Conservation (phyloP, 2,888 invertebrate species). For the Seira musarum region DNA sequence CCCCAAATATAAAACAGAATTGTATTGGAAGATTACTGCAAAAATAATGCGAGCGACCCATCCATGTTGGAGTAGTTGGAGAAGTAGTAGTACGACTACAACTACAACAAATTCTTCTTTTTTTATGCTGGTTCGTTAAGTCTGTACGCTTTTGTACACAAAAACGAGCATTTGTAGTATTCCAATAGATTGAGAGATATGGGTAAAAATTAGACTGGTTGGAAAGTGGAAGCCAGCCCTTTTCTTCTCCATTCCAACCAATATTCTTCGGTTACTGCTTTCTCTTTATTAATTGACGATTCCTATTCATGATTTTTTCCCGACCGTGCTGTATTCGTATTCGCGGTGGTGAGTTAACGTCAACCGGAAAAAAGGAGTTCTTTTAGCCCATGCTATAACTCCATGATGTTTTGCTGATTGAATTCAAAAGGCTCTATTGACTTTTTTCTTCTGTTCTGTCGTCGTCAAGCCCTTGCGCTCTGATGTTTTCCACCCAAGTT, state of each 20-base stretch:
- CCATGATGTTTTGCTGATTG: too few species aligned
- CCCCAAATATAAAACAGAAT: constrained; percentile 14
- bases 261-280: constrained; percentile 57
- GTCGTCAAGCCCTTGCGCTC: too few species aligned
- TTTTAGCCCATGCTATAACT: too few species aligned
- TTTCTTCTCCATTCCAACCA: constrained; percentile 60
- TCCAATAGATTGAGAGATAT: constrained; percentile 13
- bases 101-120: too few species aligned
- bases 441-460: too few species aligned
- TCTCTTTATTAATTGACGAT: constrained; percentile 52
- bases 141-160: background rate
- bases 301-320: constrained; percentile 6
- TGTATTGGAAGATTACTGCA: constrained; percentile 10
- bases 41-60: constrained; percentile 2
- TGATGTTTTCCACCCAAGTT: too few species aligned
- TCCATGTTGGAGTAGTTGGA: constrained; percentile 3
- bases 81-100: background rate
- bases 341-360: too few species aligned
- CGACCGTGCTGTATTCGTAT: background rate
- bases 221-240: constrained; percentile 55
- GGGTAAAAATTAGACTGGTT: constrained; percentile 28
- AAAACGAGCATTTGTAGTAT: constrained; percentile 10
- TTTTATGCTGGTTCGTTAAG: constrained; percentile 1
- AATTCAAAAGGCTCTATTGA: too few species aligned
- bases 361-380: too few species aligned